A percentile compares a stretch with the other conserved stretches of the same genome.
Conservation (phyloP, 2,113 vertebrate genomes). For the Poeciliopsis turrubarensis region DNA sequence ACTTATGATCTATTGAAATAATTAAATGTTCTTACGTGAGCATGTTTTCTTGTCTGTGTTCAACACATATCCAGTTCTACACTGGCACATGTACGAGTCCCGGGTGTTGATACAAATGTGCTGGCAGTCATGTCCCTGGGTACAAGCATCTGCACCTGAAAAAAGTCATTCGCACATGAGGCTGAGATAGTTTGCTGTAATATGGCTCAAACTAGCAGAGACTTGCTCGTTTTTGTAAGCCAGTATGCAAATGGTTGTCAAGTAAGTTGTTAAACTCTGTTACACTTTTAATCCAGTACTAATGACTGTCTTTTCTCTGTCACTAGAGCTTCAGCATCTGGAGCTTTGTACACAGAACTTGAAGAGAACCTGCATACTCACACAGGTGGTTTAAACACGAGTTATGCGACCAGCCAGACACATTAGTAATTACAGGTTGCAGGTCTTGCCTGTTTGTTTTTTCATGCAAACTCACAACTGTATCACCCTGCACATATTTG, state of each 20-base stretch:
- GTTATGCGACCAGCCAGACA: no score
- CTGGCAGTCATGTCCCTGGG: conserved; percentile 75
- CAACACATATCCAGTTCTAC: conserved; percentile 74
- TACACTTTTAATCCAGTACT: no score
- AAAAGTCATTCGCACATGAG: conserved; percentile 4
- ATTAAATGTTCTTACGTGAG: conserved; percentile 52
- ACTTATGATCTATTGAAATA: not conserved
- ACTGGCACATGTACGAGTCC: conserved; percentile 70
- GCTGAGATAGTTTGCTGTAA: not conserved
- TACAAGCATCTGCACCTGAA: conserved; percentile 70
- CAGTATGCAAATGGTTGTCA: no score
- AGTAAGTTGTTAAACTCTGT: no score
- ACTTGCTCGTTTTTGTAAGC: no score
- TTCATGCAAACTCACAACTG: not conserved
- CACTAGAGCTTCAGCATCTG: not conserved
- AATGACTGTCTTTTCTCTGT: no score
- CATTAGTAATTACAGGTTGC: no score
- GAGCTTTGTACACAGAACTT: not conserved
- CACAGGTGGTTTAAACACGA: not conserved
- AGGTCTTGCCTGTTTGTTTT: not conserved
- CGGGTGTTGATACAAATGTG: conserved; percentile 75
- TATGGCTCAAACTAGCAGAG: no score
- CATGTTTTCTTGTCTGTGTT: conserved; percentile 80
- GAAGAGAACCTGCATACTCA: not conserved
- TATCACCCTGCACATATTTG: no score